A percentile compares a stretch with the other conserved stretches of the same genome.
These are phyloP conservation scores for Cordilura impudica DNA, from an alignment of 2,888 invertebrate species.

Conservation along the genomic window DNA sequence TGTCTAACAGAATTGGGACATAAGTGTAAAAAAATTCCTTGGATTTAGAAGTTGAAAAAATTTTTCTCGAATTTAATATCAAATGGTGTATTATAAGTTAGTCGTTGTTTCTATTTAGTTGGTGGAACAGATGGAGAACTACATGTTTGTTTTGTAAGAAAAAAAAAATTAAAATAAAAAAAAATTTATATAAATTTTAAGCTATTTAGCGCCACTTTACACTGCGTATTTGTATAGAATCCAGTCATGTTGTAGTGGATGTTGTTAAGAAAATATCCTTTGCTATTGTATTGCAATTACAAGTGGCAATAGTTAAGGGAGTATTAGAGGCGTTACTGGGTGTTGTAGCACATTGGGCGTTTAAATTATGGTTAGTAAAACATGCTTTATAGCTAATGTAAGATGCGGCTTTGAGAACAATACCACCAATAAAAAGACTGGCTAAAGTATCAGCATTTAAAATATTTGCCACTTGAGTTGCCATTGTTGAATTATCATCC, in stretches of 20 bases:
- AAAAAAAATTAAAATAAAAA: too few species aligned
- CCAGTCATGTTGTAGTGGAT: slow-evolving; percentile 56
- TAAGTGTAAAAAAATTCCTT: too few species aligned
- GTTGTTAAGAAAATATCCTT: slow-evolving; percentile 23
- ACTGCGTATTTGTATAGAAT: slow-evolving; percentile 38
- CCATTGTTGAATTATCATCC: slow-evolving; percentile 32
- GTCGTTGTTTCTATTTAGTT: too few species aligned
- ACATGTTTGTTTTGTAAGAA: not conserved
- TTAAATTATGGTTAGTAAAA: slow-evolving; percentile 32
- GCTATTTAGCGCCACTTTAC: slow-evolving; percentile 44
- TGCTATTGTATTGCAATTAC: slow-evolving; percentile 20
- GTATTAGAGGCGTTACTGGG: not conserved
- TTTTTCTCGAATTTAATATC: too few species aligned
- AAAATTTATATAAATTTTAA: slow-evolving; percentile 29
- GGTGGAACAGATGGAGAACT: not conserved
- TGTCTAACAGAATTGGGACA: too few species aligned
- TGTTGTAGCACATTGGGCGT: slow-evolving; percentile 11
- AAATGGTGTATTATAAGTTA: too few species aligned
- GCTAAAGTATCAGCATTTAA: slow-evolving; percentile 10
- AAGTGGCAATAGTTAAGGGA: slow-evolving; percentile 1
- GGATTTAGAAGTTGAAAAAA: too few species aligned
- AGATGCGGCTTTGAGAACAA: not conserved
- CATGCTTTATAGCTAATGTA: slow-evolving; percentile 23
- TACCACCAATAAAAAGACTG: not conserved
- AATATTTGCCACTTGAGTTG: slow-evolving; percentile 45